Percentiles rank a stretch among this genome's conserved stretches.
These are phyloP conservation scores for Hemibagrus wyckioides DNA, from an alignment of 2,113 vertebrate species.

Conservation along the genomic window DNA sequence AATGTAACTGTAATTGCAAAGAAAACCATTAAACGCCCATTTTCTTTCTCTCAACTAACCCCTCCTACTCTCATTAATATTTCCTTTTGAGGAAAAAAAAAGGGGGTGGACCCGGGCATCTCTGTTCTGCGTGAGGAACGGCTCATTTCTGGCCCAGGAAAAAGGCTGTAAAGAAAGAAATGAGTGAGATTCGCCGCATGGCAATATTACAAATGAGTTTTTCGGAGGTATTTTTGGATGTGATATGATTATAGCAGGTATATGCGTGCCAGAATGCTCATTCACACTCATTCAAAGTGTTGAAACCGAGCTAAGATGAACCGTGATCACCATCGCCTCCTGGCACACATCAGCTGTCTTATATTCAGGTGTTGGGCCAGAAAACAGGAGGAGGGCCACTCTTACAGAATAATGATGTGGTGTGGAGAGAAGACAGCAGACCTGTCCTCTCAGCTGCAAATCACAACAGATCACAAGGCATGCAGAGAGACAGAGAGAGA, in stretches of 20 bases:
- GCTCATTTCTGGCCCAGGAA: not conserved
- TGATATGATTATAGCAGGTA: not conserved
- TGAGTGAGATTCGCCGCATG: not conserved
- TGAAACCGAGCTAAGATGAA: too few relatives aligned
- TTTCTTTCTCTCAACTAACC: not conserved
- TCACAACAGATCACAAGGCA: conserved; percentile 1
- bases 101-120: too few relatives aligned
- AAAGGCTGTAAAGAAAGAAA: not conserved
- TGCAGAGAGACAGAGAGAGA: not conserved
- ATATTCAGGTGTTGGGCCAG: not conserved
- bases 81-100: not conserved
- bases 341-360: not conserved
- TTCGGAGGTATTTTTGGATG: not conserved
- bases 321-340: not conserved
- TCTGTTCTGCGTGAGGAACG: not conserved
- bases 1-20: not conserved
- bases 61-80: not conserved
- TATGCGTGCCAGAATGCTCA: not conserved
- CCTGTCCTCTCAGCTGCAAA: conserved; percentile 1
- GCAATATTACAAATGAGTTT: not conserved
- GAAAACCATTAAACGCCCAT: not conserved
- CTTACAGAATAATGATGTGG: not conserved
- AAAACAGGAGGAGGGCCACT: not conserved
- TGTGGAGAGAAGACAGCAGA: not conserved
- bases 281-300: not conserved